Base-by-base conservation (phyloP, 2,888 invertebrate genomes). In the Drosophila nr. perissopoda region DNA sequence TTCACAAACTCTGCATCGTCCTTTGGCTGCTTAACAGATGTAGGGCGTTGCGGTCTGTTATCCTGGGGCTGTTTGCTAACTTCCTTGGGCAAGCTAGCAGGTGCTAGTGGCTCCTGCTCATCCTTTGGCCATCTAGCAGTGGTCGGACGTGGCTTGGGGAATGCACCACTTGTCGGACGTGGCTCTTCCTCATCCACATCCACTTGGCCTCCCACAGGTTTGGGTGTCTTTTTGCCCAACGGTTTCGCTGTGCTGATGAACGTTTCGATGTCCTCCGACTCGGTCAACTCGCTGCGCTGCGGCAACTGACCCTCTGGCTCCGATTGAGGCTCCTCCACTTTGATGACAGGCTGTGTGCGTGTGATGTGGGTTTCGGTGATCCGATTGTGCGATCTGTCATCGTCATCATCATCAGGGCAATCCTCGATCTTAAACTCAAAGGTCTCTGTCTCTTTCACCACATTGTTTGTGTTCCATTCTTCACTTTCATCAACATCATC, bases 371-470 rank as follows among this genome's bases (percentile, higher is more conserved):
- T 91, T 38, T 90, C 77, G 0, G 73, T 78, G 10, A 81, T 70
- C 0, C 63, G 72, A 3, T 63, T 69, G 2, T 78, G 74, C 7
- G 56, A 61, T 18, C 83, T 65, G 59, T 91, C 88, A 27, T 86
- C 91, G 36, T 87, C 91, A 38, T 92, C 91, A 51, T 91, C 92
- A 62, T 91, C 90, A 4, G 84, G 91, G 53, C 93, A 93, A 76
- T 93, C 92, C 72, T 93, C 92, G 59, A 92, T 90, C 52, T 89
- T 92, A 1, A 92, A 91, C 53, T 89, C 84, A 27, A 89, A 86
- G 7, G 83, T 79, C 34, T 90, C 78, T 0, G 80, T 70, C 48
- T 83, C 61, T 16, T 74, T 67, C 4, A 71, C 36, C 11, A 65
- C 8, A 1, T 60, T 69, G 13, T 38, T 60, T 8, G 27, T 54